These are phyloP conservation scores for Gallinago undulata DNA, from an alignment of 2,113 vertebrate species.

Conservation along the genomic window DNA sequence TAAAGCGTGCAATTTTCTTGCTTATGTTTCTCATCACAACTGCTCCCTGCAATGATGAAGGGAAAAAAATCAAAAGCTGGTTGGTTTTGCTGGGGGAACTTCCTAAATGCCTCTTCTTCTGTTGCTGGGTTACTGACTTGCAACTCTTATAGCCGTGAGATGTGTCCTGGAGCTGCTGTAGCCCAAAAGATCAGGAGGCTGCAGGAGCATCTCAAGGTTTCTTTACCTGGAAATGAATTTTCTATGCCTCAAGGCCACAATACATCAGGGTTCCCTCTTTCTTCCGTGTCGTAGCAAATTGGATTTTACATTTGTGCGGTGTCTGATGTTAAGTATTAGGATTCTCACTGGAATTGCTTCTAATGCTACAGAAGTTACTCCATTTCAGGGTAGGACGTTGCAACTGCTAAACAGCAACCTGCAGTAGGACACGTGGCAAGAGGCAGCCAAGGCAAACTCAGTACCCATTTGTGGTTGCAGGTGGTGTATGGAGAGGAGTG, in stretches of 20 bases:
- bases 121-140: neutral
- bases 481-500: neutral
- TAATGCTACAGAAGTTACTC: neutral
- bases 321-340: neutral
- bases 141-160: neutral
- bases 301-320: neutral
- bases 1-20: neutral
- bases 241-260: neutral
- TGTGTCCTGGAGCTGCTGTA: neutral
- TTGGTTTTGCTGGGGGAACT: neutral
- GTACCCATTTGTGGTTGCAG: slow-evolving; percentile 8
- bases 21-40: neutral
- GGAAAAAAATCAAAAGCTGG: neutral
- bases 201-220: neutral
- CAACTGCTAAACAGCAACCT: neutral
- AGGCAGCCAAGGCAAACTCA: neutral
- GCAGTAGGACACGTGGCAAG: neutral
- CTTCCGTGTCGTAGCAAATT: neutral
- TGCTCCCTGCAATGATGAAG: neutral
- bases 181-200: neutral
- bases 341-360: neutral
- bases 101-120: neutral
- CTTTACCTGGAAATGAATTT: neutral
- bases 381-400: neutral
- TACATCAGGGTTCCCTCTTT: neutral